Evolutionary conservation across 2,113 vertebrate species (phyloP).

Genomic region (Pelecanoides urinatrix): DNA sequence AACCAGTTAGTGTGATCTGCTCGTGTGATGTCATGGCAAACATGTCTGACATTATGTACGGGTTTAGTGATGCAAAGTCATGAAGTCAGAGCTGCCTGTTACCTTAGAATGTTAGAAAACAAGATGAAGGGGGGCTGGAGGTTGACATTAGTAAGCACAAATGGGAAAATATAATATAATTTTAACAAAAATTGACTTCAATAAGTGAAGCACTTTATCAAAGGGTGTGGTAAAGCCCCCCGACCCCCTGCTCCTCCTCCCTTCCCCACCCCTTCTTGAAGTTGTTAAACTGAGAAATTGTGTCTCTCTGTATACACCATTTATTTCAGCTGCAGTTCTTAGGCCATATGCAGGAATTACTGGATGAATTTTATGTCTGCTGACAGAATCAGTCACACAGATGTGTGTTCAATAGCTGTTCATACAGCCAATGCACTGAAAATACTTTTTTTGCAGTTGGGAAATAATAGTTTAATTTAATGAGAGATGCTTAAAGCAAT

Average conservation of each 20-base stretch:
- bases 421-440: background rate
- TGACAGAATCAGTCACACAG: background rate
- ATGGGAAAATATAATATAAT: background rate
- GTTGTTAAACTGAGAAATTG: background rate
- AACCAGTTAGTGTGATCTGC: background rate
- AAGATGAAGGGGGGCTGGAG: background rate
- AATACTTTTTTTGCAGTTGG: background rate
- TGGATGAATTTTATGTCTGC: background rate
- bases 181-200: background rate
- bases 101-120: background rate
- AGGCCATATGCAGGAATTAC: background rate
- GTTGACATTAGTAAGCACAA: background rate
- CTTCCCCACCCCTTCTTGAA: background rate
- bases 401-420: background rate
- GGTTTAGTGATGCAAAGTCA: background rate
- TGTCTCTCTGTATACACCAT: background rate
- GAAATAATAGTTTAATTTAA: background rate
- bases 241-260: rapidly evolving
- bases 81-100: background rate
- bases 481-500: background rate
- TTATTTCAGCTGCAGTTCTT: background rate
- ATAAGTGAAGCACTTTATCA: background rate
- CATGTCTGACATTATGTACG: background rate
- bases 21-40: background rate
- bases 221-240: background rate